Conservation (phyloP, 1,140 invertebrate species). For the Gonioctena quinquepunctata region DNA sequence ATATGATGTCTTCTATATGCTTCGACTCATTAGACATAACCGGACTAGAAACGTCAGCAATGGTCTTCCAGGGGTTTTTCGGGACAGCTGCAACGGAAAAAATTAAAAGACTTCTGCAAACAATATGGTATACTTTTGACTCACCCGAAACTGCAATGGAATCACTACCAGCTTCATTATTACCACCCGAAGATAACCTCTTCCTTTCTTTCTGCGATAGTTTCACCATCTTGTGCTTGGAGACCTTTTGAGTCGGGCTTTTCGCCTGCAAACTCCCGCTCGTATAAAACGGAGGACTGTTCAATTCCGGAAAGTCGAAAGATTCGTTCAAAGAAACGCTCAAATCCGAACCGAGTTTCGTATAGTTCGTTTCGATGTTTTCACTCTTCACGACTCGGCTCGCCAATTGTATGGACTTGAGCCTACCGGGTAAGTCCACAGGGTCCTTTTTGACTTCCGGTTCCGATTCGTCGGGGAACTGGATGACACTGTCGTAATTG, state of each 20-base stretch:
- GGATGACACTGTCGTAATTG: slow-evolving; percentile 25
- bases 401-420: slow-evolving; percentile 58
- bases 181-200: slow-evolving; percentile 46
- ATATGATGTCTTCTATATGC: slow-evolving; percentile 62
- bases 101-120: background rate
- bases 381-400: slow-evolving; percentile 52
- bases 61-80: slow-evolving; percentile 53
- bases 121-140: too few relatives aligned
- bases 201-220: slow-evolving; percentile 68
- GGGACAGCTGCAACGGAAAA: slow-evolving; percentile 46
- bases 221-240: slow-evolving; percentile 53
- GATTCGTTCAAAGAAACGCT: slow-evolving; percentile 28
- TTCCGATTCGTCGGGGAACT: slow-evolving; percentile 29
- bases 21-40: slow-evolving; percentile 33
- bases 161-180: background rate
- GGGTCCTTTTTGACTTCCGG: background rate
- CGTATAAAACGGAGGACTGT: slow-evolving; percentile 28
- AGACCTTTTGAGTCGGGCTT: slow-evolving; percentile 30
- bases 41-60: slow-evolving; percentile 28
- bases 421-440: slow-evolving; percentile 54
- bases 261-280: slow-evolving; percentile 11
- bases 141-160: background rate
- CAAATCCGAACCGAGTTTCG: slow-evolving; percentile 25
- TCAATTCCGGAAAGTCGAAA: slow-evolving; percentile 38
- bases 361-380: slow-evolving; percentile 41